phyloP scores from a whole-genome alignment of 2,113 vertebrate species.

The Epinephelus lanceolatus region DNA sequence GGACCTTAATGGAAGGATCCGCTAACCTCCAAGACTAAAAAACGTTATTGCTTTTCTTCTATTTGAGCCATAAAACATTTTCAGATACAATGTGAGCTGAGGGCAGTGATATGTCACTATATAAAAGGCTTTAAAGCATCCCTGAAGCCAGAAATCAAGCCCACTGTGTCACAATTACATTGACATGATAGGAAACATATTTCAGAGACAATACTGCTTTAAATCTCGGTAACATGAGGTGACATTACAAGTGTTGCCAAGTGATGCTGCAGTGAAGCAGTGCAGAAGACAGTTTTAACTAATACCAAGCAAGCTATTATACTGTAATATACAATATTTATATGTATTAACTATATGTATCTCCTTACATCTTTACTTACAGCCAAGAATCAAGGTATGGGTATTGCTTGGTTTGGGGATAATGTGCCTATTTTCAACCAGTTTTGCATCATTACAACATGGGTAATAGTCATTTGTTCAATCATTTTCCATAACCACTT shows the following conservation, averaged over 20 bases:
- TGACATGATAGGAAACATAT: slow-evolving; percentile 46
- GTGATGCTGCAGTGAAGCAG: slow-evolving; percentile 25
- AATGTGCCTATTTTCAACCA: too few species aligned
- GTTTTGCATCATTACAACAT: too few species aligned
- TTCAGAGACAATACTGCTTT: slow-evolving; percentile 39
- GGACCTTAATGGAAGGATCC: slow-evolving; percentile 39
- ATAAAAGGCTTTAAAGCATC: slow-evolving; percentile 36
- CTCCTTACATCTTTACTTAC: neutral
- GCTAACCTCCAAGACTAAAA: slow-evolving; percentile 41
- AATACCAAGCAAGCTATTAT: neutral
- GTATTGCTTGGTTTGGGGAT: neutral
- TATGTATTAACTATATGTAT: neutral
- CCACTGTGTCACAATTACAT: slow-evolving; percentile 44
- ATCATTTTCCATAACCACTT: too few species aligned
- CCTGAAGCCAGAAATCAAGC: slow-evolving; percentile 33
- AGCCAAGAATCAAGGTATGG: neutral
- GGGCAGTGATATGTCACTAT: slow-evolving; percentile 34
- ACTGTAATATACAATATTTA: neutral
- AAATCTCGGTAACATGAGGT: slow-evolving; percentile 42
- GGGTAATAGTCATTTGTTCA: too few species aligned
- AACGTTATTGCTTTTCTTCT: slow-evolving; percentile 47
- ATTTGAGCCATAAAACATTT: slow-evolving; percentile 40
- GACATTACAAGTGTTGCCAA: slow-evolving; percentile 26
- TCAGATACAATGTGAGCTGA: slow-evolving; percentile 23
- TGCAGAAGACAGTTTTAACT: neutral